Conservation (phyloP, 2,113 vertebrate species). For the Paramormyrops kingsleyae region DNA sequence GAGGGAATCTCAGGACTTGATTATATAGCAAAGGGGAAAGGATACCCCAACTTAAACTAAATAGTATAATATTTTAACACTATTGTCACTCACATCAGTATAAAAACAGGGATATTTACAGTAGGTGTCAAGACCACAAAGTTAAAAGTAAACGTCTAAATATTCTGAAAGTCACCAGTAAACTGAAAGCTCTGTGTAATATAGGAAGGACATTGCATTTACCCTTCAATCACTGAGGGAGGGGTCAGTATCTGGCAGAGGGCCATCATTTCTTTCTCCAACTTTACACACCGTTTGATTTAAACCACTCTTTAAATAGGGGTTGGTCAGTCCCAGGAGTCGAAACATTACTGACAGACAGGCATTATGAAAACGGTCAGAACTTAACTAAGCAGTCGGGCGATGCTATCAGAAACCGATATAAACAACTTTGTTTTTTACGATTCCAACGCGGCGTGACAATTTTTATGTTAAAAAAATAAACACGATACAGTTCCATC, state of each 20-base stretch:
- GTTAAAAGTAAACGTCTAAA: background rate
- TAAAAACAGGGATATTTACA: background rate
- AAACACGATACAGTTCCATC: conserved; percentile 55
- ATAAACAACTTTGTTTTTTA: background rate
- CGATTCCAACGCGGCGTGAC: background rate
- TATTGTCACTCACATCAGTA: background rate
- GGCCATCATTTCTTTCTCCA: background rate
- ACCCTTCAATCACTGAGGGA: background rate
- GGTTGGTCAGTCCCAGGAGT: background rate
- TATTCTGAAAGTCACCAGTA: background rate
- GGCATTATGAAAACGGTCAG: background rate
- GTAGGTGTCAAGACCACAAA: background rate
- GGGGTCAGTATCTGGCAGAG: background rate
- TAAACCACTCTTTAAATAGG: background rate
- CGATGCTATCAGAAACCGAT: background rate
- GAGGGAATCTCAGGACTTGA: background rate
- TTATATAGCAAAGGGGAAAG: background rate
- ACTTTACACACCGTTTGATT: background rate
- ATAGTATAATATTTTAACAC: background rate
- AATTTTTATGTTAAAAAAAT: background rate
- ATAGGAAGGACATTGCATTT: background rate
- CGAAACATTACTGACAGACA: background rate
- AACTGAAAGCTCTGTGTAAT: background rate
- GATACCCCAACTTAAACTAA: background rate
- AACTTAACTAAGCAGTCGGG: no score